Conservation (phyloP, 2,888 invertebrate species). For the Drosophila robusta region DNA sequence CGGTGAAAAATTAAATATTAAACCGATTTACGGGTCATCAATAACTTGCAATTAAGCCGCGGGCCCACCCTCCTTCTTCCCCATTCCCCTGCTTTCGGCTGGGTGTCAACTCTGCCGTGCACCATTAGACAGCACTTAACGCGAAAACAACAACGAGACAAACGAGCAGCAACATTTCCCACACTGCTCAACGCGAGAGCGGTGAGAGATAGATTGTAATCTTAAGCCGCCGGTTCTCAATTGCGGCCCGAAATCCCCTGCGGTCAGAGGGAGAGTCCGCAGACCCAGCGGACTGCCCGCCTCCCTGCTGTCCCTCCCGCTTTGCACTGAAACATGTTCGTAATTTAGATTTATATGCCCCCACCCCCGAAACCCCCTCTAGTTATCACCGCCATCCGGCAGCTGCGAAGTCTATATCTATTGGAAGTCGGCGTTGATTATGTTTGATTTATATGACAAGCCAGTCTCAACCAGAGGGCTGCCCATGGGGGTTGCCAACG, state of each 20-base stretch:
- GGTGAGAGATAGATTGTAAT: constrained; percentile 55
- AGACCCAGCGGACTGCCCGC: not conserved
- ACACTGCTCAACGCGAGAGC: constrained; percentile 39
- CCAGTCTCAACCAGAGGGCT: constrained; percentile 38
- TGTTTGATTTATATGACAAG: constrained; percentile 78
- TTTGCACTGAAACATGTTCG: constrained; percentile 36
- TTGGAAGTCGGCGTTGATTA: constrained; percentile 75
- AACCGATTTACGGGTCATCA: constrained; percentile 40
- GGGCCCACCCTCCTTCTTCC: not conserved
- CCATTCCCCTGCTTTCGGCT: not conserved
- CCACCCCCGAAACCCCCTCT: constrained; percentile 10
- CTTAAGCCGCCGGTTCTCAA: constrained; percentile 36
- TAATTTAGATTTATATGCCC: constrained; percentile 75
- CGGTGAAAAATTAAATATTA: constrained; percentile 20
- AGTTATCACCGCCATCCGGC: constrained; percentile 15
- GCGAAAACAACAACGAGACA: constrained; percentile 13
- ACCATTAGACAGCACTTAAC: constrained; percentile 42
- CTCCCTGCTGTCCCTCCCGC: constrained; percentile 1
- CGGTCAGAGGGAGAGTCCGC: constrained; percentile 33
- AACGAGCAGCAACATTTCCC: constrained; percentile 28
- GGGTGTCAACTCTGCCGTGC: constrained; percentile 30
- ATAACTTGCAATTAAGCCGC: constrained; percentile 49
- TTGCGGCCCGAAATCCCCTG: constrained; percentile 59
- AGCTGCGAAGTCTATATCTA: constrained; percentile 40
- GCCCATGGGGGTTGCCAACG: constrained; percentile 47